Evolutionary conservation across 2,113 vertebrate genomes (phyloP), one percentile per base, ranked within the genome.

Genomic region (Cephalopterus ornatus): DNA sequence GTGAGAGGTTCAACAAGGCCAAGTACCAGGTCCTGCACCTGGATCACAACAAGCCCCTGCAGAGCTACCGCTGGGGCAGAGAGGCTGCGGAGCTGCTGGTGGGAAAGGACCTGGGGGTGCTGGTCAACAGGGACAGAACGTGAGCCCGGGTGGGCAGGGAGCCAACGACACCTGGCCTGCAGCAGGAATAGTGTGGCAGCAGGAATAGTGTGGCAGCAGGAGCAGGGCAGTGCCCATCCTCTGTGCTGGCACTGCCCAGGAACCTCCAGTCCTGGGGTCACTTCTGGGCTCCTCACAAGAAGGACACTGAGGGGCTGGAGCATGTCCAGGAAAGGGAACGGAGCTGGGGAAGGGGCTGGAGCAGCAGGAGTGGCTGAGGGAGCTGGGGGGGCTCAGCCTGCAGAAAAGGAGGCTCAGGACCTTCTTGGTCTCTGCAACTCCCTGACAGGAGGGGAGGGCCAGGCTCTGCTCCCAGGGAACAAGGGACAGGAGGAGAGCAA

Each of bases 11-110:
- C 15, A 33, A 33, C 14, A 47, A 61, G 11, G 12, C 33, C 47
- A 13, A 11, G 55, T 5, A 14, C 27, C 0, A 0, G 19, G 8
- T n/a, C 27, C 39, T 78, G 55, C 39, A 8, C 83, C 1, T 11
- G 63, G 46, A 12, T 39, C 39, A 27, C 63, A 33, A 19, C 26
- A 52, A 18, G 30, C 7, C 35, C 46, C 39, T 39, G 71, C 61
- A 55, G 49, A 3, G 41, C 46, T 7, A 18, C 81, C 49, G 50
- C 50, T 20, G 46, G 39, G 55, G 12, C 65, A 78, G 14, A 37
- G 63, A 0, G 46, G 46, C 55, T 70, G 63, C 2, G 15, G 33
- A 49, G 65, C 1, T 68, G 33, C 78, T 27, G n/a, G 9, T 13
- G 65, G 65, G 41, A 19, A 87, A 78, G 33, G 46, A 10, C 32